phyloP scores from a whole-genome alignment of 2,888 invertebrate genomes.

The Opisthograptis luteolata region DNA sequence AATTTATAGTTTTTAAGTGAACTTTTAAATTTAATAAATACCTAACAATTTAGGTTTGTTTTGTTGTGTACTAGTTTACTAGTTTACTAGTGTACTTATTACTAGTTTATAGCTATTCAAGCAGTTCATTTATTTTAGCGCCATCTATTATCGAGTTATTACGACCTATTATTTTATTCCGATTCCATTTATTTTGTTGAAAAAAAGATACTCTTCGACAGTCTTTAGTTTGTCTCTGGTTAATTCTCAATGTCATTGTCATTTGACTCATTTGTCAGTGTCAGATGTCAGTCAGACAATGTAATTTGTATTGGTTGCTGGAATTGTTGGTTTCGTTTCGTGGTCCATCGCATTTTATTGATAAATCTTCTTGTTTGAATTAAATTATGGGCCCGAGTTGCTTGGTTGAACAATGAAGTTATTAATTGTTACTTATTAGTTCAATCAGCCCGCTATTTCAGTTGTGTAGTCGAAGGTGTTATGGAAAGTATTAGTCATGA shows the following conservation, averaged over 20 bases:
- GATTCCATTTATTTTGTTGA: not conserved
- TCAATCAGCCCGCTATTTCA: not conserved
- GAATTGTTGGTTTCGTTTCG: not conserved
- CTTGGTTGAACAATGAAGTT: not conserved
- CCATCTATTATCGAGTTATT: constrained; percentile 17
- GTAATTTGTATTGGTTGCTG: not conserved
- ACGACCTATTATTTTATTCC: not conserved
- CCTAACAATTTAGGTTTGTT: not conserved
- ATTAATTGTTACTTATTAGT: not conserved
- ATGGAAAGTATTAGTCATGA: constrained; percentile 77
- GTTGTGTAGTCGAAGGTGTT: constrained; percentile 47
- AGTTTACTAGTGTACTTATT: too few species aligned
- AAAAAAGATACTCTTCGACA: too few species aligned
- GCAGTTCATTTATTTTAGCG: not conserved
- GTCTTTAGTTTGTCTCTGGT: too few species aligned
- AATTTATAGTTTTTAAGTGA: not conserved
- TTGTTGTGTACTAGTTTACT: too few species aligned
- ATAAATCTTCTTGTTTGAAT: constrained; percentile 15
- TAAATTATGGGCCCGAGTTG: constrained; percentile 3
- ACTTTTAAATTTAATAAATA: not conserved
- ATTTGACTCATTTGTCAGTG: not conserved
- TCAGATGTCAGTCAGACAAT: too few species aligned
- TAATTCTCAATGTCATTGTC: not conserved
- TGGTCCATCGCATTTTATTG: constrained; percentile 6
- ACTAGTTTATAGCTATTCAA: not conserved